These are phyloP conservation scores for Ruditapes philippinarum DNA, from an alignment of 1,140 invertebrate species.

Conservation along the genomic window DNA sequence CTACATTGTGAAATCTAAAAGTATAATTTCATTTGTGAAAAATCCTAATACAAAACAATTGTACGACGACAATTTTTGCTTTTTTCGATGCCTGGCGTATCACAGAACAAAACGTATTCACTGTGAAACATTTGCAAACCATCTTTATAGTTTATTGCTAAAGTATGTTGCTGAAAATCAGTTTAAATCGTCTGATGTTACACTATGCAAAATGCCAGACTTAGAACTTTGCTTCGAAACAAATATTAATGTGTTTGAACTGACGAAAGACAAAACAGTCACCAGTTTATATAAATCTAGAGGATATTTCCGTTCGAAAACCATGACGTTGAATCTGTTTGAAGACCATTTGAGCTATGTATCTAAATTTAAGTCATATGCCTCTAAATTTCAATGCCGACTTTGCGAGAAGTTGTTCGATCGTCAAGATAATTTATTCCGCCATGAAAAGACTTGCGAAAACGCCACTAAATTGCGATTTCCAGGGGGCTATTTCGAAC, in stretches of 20 bases:
- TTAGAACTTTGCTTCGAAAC: not conserved
- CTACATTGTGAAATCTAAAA: not conserved
- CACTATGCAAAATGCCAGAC: slow-evolving; percentile 26
- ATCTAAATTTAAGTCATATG: not conserved
- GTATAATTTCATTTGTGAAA: slow-evolving; percentile 16
- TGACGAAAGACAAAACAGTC: slow-evolving; percentile 77
- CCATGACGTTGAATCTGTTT: slow-evolving; percentile 50
- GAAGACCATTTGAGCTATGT: slow-evolving; percentile 51
- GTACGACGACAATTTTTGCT: slow-evolving; percentile 51
- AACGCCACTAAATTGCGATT: slow-evolving; percentile 9
- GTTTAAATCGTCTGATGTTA: not conserved
- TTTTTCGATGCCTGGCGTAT: slow-evolving; percentile 42
- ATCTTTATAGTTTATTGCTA: not conserved
- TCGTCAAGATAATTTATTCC: not conserved
- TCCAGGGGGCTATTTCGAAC: slow-evolving; percentile 43
- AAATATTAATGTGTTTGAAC: slow-evolving; percentile 19
- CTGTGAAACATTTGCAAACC: not conserved
- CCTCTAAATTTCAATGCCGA: slow-evolving; percentile 39
- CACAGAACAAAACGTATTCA: slow-evolving; percentile 5
- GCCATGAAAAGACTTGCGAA: slow-evolving; percentile 5
- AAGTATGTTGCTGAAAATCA: not conserved
- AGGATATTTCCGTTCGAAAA: too few species aligned
- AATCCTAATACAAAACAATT: not conserved
- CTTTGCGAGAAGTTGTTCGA: slow-evolving; percentile 28
- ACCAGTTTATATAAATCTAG: not conserved